Conservation (phyloP, 2,888 invertebrate species). For the Sesia bembeciformis region DNA sequence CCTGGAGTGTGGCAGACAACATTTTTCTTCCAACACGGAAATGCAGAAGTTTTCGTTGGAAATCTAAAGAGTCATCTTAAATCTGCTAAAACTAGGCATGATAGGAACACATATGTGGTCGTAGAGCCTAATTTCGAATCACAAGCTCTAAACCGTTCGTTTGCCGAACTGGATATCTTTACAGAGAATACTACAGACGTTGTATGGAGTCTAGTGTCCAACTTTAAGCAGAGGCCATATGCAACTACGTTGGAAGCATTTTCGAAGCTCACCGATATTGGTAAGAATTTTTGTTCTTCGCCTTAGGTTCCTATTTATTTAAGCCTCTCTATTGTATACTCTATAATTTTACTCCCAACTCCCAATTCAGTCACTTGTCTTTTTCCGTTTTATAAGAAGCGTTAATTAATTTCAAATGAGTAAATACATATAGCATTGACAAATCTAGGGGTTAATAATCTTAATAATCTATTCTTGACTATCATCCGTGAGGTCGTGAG, state of each 20-base stretch:
- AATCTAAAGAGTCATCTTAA: constrained; percentile 77
- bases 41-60: constrained; percentile 83
- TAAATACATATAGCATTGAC: too few relatives aligned
- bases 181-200: constrained; percentile 79
- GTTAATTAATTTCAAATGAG: too few relatives aligned
- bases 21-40: constrained; percentile 91
- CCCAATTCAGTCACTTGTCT: too few relatives aligned
- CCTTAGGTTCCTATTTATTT: too few relatives aligned
- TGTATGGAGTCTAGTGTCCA: constrained; percentile 75
- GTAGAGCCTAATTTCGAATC: constrained; percentile 77
- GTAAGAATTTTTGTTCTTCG: constrained; percentile 37
- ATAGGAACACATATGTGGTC: constrained; percentile 77
- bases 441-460: too few relatives aligned
- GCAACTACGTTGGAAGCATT: constrained; percentile 90
- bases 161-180: constrained; percentile 89
- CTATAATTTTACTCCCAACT: too few relatives aligned
- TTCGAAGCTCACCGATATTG: constrained; percentile 87
- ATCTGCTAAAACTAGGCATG: constrained; percentile 80
- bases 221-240: constrained; percentile 79
- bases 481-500: too few relatives aligned
- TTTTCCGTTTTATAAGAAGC: too few relatives aligned
- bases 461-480: too few relatives aligned
- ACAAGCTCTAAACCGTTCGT: constrained; percentile 84
- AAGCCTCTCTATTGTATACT: too few relatives aligned
- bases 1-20: constrained; percentile 79